Evolutionary conservation across 2,113 vertebrate species (phyloP).

Genomic region (Plecotus auritus): DNA sequence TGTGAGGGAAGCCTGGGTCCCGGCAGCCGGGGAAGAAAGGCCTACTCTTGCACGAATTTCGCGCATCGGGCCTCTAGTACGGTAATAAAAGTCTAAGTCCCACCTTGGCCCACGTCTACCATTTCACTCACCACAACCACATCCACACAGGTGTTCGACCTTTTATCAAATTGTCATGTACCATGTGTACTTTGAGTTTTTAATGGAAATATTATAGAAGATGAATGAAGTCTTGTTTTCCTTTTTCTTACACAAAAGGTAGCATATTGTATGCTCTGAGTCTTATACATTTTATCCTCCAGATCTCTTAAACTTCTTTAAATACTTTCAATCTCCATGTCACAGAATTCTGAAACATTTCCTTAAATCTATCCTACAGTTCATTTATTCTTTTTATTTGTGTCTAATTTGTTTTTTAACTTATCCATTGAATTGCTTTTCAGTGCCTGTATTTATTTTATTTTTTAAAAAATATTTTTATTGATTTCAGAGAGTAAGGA

Average conservation of each 20-base stretch:
- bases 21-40: no score
- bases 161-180: not conserved
- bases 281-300: not conserved
- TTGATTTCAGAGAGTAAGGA: no score
- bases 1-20: no score
- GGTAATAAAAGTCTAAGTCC: not conserved
- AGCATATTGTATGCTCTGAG: not conserved
- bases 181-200: not conserved
- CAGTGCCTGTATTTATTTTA: not conserved
- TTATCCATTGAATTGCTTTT: conserved; percentile 5
- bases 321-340: not conserved
- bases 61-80: no score
- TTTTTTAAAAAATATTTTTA: no score
- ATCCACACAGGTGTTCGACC: not conserved
- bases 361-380: not conserved
- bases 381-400: conserved; percentile 26
- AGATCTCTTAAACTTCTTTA: not conserved
- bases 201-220: not conserved
- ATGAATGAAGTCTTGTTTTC: not conserved
- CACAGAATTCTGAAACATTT: not conserved
- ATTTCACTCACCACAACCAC: not conserved
- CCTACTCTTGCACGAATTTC: no score
- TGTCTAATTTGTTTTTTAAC: conserved; percentile 28
- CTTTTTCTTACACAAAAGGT: conserved; percentile 24
- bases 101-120: not conserved